A percentile compares a stretch with the other conserved stretches of the same genome.
phyloP scores from a whole-genome alignment of 2,797 vertebrate genomes.

The Siniperca undulata region DNA sequence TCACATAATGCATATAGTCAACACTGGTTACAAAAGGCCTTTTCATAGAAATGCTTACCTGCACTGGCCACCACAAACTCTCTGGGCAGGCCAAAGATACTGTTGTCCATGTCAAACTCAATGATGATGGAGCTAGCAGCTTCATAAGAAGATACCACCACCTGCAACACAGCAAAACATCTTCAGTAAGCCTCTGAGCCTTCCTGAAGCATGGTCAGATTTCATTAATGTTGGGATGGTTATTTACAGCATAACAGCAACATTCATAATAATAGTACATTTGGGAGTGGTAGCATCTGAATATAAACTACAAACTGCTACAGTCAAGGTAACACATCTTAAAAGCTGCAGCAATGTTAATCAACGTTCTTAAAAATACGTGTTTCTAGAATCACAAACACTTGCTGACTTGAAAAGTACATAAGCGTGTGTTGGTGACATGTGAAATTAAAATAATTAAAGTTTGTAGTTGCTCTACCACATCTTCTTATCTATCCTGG shows the following conservation, averaged over 20 bases:
- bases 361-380: not conserved
- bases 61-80: conserved; percentile 96
- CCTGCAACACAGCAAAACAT: conserved; percentile 78
- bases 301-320: not conserved
- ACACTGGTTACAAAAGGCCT: not conserved
- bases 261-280: not conserved
- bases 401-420: not conserved
- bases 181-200: not conserved
- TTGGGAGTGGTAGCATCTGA: not conserved
- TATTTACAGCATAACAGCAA: not conserved
- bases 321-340: not conserved
- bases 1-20: not conserved
- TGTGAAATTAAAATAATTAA: not conserved
- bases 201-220: not conserved
- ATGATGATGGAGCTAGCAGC: conserved; percentile 90
- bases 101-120: conserved; percentile 94
- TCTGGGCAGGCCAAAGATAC: conserved; percentile 94
- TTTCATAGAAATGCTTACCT: conserved; percentile 82
- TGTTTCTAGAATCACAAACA: conserved; percentile 1
- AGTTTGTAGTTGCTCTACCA: not conserved
- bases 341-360: not conserved
- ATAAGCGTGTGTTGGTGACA: not conserved
- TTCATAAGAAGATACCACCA: conserved; percentile 89
- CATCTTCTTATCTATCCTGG: not conserved
- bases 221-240: not conserved